Base-by-base conservation (phyloP, 2,797 vertebrate species). In the Oryzias sinensis region DNA sequence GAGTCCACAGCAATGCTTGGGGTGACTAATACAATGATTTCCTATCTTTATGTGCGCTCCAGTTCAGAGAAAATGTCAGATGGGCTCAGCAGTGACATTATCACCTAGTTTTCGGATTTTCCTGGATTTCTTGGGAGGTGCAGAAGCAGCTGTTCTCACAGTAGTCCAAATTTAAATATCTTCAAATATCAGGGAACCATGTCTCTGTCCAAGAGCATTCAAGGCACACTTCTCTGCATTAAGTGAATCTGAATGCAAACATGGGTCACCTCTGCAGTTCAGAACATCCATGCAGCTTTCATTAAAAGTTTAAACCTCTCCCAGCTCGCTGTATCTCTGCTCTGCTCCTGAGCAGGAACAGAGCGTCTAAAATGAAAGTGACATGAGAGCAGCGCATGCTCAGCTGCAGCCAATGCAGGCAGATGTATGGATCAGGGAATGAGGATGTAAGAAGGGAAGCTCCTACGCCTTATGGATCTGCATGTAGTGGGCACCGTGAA, bases 381-480 rank as follows among this genome's bases (percentile, higher is more conserved):
- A 74, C 63, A 76, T 40, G 51, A 56, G 69, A 72, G 72, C 53
- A 77, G 60, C 40, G 48, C 67, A 58, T 46, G 64, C 62, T 76
- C 62, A 54, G 51, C 72, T 54, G 58, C 33, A 79, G 80, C 68
- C 68, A 74, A 59, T 80, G 76, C 64, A 72, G 74, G 81, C 54
- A 77, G 80, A 71, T 82, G 70, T 83, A 81, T 82, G 72, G 75
- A 81, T 83, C 66, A 80, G 64, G 76, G 73, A 58, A 77, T 59
- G 66, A 65, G 57, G 60, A 69, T 76, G 82, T 68, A 49, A 77
- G 74, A 71, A 57, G 74, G 71, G 68, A 33, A 83, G 79, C 82
- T 81, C 81, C 87, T 84, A 87, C 82, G 66, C 82, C 69, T 81
- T 82, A 74, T 88, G 83, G 87, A 90, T 90, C 81, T 77, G 72